Evolutionary conservation across 2,888 invertebrate species (phyloP).

Genomic region (Abrostola tripartita): DNA sequence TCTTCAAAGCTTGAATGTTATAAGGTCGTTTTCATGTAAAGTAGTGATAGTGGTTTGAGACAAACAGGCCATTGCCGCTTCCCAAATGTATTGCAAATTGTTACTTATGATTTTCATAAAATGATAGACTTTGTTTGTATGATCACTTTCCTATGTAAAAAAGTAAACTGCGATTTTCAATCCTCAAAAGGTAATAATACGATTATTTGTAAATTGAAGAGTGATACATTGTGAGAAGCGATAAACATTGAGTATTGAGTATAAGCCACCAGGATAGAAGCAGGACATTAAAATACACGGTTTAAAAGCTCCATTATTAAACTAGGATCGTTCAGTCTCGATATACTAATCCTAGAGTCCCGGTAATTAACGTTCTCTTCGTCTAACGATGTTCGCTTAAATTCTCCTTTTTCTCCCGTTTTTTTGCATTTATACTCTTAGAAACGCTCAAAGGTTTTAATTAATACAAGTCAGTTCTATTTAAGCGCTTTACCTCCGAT

Average conservation of each 20-base stretch:
- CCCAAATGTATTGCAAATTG: background rate
- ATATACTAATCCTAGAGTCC: conserved; percentile 58
- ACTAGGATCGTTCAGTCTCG: conserved; percentile 18
- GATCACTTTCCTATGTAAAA: too few relatives aligned
- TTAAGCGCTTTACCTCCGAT: conserved; percentile 22
- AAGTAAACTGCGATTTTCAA: too few relatives aligned
- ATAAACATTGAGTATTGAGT: too few relatives aligned
- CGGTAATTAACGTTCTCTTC: conserved; percentile 67
- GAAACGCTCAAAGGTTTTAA: conserved; percentile 58
- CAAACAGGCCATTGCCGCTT: background rate
- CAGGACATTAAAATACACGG: background rate
- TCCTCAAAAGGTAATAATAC: too few relatives aligned
- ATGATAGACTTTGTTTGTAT: too few relatives aligned
- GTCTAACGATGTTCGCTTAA: conserved; percentile 64
- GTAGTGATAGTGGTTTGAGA: background rate
- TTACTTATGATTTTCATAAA: too few relatives aligned
- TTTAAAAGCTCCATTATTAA: conserved; percentile 16
- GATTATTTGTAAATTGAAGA: too few relatives aligned
- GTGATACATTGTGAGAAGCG: too few relatives aligned
- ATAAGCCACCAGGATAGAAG: background rate
- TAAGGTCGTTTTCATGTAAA: background rate
- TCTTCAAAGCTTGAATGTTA: too few relatives aligned
- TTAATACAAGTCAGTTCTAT: conserved; percentile 54
- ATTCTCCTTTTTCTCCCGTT: conserved; percentile 40
- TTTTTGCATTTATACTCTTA: conserved; percentile 60